A percentile compares a stretch with the other conserved stretches of the same genome.
phyloP scores from a whole-genome alignment of 1,140 invertebrate species.

The Tenebrio molitor region DNA sequence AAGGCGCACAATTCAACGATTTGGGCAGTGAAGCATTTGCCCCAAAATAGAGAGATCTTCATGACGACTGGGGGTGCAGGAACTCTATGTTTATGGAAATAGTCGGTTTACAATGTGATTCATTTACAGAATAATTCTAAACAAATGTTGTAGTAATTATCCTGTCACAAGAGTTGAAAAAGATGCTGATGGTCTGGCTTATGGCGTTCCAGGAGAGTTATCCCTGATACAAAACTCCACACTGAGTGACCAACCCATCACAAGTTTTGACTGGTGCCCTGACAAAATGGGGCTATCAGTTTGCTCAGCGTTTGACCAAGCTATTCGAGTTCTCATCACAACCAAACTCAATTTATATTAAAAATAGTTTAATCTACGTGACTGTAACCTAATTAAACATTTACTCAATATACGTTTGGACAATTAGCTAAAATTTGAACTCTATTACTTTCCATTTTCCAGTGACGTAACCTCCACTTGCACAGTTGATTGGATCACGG shows the following conservation, averaged over 20 bases:
- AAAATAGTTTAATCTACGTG: too few relatives aligned
- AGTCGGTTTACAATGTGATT: slow-evolving; percentile 72
- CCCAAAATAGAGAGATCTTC: slow-evolving; percentile 96
- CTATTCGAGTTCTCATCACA: slow-evolving; percentile 87
- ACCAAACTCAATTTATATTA: slow-evolving; percentile 85
- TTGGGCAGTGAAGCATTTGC: slow-evolving; percentile 89
- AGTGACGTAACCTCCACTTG: too few relatives aligned
- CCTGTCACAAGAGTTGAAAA: slow-evolving; percentile 80
- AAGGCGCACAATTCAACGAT: slow-evolving; percentile 83
- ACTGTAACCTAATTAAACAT: too few relatives aligned
- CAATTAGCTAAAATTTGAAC: too few relatives aligned
- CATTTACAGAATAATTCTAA: too few relatives aligned
- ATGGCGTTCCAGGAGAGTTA: slow-evolving; percentile 83
- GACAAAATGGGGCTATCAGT: slow-evolving; percentile 91
- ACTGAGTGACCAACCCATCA: slow-evolving; percentile 90
- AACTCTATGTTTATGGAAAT: slow-evolving; percentile 92
- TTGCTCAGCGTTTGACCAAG: slow-evolving; percentile 94
- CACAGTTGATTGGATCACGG: too few relatives aligned
- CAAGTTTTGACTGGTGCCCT: slow-evolving; percentile 91
- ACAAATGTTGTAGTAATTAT: slow-evolving; percentile 86
- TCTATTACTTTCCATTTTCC: too few relatives aligned
- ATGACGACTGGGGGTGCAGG: slow-evolving; percentile 91
- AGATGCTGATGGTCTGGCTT: slow-evolving; percentile 77
- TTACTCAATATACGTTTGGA: too few relatives aligned
- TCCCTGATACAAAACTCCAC: slow-evolving; percentile 83